Evolutionary conservation across 2,888 invertebrate genomes (phyloP).

Genomic region (Synanthedon myopaeformis): DNA sequence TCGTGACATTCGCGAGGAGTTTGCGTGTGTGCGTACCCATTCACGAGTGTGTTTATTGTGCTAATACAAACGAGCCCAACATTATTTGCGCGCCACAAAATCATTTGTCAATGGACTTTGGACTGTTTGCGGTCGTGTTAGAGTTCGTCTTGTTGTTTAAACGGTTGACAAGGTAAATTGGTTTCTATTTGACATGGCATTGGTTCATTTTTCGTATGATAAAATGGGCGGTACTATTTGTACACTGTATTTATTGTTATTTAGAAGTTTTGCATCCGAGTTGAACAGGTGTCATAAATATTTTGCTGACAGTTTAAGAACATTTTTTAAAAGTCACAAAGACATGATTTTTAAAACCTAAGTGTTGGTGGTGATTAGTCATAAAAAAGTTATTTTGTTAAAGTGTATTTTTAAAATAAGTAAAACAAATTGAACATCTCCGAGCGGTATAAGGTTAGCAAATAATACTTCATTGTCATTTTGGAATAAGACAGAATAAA

Average conservation of each 20-base stretch:
- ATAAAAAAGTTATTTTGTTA: too few species aligned
- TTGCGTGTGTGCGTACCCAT: conserved; percentile 37
- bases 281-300: neutral
- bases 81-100: neutral
- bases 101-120: conserved; percentile 10
- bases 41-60: conserved; percentile 31
- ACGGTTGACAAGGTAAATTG: neutral
- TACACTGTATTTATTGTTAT: neutral
- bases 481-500: too few species aligned
- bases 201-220: conserved; percentile 58
- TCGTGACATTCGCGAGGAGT: conserved; percentile 51
- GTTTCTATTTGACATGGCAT: conserved; percentile 42
- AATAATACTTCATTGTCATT: too few species aligned
- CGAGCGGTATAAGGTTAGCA: too few species aligned
- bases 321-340: too few species aligned
- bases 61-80: conserved; percentile 20
- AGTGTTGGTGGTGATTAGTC: too few species aligned
- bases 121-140: conserved; percentile 11
- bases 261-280: neutral
- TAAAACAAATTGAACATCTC: too few species aligned
- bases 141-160: conserved; percentile 6
- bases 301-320: too few species aligned
- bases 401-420: too few species aligned
- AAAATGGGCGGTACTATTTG: conserved; percentile 47
- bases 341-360: too few species aligned